Evolutionary conservation across 2,888 invertebrate genomes (phyloP).

Genomic region (Drosophila neotestacea): DNA sequence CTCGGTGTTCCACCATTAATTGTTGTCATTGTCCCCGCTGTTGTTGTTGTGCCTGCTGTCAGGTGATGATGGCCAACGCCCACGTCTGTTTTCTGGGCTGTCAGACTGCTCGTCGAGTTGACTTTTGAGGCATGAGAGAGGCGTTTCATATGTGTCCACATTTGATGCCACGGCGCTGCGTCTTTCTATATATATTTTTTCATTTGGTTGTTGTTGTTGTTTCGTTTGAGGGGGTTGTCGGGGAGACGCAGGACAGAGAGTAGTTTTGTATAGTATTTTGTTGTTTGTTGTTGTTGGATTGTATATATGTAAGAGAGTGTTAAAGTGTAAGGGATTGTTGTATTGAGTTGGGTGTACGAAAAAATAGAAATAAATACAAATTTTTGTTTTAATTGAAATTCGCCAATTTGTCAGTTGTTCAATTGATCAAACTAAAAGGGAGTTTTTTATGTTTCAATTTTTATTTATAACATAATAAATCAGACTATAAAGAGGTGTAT

Average conservation of each 20-base stretch:
- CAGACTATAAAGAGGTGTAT: neutral
- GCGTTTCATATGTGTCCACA: constrained; percentile 85
- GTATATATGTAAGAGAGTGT: constrained; percentile 28
- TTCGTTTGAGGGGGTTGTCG: constrained; percentile 11
- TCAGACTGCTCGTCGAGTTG: constrained; percentile 83
- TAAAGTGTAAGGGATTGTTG: constrained; percentile 24
- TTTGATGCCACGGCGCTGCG: constrained; percentile 84
- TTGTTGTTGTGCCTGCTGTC: constrained; percentile 34
- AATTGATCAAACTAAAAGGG: constrained; percentile 28
- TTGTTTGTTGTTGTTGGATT: neutral
- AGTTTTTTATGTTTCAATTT: constrained; percentile 8
- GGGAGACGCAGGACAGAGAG: constrained; percentile 38
- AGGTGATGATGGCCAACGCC: constrained; percentile 69
- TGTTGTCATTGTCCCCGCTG: constrained; percentile 40
- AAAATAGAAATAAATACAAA: constrained; percentile 62
- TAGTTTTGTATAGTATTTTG: constrained; percentile 29
- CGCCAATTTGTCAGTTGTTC: constrained; percentile 49
- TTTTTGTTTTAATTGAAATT: constrained; percentile 52
- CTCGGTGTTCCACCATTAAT: constrained; percentile 29
- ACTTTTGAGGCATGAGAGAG: constrained; percentile 84
- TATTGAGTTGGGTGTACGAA: constrained; percentile 42
- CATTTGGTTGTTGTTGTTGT: constrained; percentile 27
- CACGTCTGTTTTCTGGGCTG: constrained; percentile 82
- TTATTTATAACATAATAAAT: constrained; percentile 14
- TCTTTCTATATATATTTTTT: constrained; percentile 78